A percentile compares a stretch with the other conserved stretches of the same genome.
These are phyloP conservation scores for Archegozetes longisetosus DNA, from an alignment of 1,140 invertebrate species.

Conservation along the genomic window DNA sequence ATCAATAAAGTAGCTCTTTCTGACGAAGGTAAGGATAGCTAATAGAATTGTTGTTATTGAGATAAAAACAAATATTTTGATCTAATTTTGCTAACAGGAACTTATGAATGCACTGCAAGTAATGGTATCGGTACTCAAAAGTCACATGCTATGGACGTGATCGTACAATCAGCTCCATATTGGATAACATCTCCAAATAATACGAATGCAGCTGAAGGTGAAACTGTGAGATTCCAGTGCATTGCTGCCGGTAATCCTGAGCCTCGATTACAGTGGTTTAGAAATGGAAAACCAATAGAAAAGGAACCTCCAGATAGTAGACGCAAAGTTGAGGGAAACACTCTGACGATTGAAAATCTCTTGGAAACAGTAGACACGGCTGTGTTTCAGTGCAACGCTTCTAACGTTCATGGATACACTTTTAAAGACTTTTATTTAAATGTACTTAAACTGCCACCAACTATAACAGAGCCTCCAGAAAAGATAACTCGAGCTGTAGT, in stretches of 20 bases:
- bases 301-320: conserved; percentile 56
- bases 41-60: not conserved
- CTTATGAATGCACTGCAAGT: conserved; percentile 74
- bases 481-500: conserved; percentile 50
- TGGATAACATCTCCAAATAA: conserved; percentile 82
- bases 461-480: conserved; percentile 65
- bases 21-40: conserved; percentile 60
- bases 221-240: conserved; percentile 70
- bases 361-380: conserved; percentile 73
- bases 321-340: conserved; percentile 39
- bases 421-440: conserved; percentile 97
- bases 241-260: conserved; percentile 68
- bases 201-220: conserved; percentile 74
- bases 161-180: conserved; percentile 69
- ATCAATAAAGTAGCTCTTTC: conserved; percentile 68
- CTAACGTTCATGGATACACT: conserved; percentile 91
- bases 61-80: not conserved
- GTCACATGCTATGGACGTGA: conserved; percentile 63
- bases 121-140: conserved; percentile 70
- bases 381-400: conserved; percentile 97
- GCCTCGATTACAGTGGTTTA: conserved; percentile 86
- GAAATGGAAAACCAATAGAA: conserved; percentile 76
- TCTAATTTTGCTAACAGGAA: conserved; percentile 26
- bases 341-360: conserved; percentile 63
- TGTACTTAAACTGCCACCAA: conserved; percentile 73